Conservation (phyloP, 2,888 invertebrate species). For the Limnephilus lunatus region DNA sequence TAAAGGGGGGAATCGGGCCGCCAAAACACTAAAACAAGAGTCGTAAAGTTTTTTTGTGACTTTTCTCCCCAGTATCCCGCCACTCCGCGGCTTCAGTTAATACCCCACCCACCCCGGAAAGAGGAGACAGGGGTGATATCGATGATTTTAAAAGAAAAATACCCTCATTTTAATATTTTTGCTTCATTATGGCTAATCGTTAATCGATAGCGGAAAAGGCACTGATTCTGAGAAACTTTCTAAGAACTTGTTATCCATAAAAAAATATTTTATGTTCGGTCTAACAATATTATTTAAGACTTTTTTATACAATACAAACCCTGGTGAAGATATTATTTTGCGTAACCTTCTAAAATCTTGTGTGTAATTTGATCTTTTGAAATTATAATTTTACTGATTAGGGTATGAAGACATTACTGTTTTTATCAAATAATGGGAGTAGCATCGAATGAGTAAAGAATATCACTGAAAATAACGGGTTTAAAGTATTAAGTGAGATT, state of each 20-base stretch:
- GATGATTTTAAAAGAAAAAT: constrained; percentile 44
- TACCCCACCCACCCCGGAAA: constrained; percentile 25
- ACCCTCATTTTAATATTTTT: constrained; percentile 27
- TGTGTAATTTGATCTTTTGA: neutral
- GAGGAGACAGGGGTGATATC: constrained; percentile 15
- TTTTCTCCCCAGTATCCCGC: constrained; percentile 56
- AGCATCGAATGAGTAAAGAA: neutral
- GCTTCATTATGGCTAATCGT: constrained; percentile 31
- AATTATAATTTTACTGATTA: too few species aligned
- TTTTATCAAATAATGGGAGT: neutral
- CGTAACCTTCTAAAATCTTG: neutral
- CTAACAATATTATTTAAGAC: neutral
- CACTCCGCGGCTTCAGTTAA: constrained; percentile 44
- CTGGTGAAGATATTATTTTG: neutral
- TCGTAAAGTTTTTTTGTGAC: constrained; percentile 64
- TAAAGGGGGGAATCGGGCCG: constrained; percentile 14
- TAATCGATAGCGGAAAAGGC: constrained; percentile 5
- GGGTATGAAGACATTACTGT: neutral
- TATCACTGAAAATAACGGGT: too few species aligned
- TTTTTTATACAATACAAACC: neutral
- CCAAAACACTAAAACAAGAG: constrained; percentile 63
- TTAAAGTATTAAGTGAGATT: too few species aligned
- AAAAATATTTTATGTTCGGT: neutral
- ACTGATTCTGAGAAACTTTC: constrained; percentile 2
- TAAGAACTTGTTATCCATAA: constrained; percentile 23